Conservation (phyloP, 2,113 vertebrate genomes). For the Xyliphius kryptos region DNA sequence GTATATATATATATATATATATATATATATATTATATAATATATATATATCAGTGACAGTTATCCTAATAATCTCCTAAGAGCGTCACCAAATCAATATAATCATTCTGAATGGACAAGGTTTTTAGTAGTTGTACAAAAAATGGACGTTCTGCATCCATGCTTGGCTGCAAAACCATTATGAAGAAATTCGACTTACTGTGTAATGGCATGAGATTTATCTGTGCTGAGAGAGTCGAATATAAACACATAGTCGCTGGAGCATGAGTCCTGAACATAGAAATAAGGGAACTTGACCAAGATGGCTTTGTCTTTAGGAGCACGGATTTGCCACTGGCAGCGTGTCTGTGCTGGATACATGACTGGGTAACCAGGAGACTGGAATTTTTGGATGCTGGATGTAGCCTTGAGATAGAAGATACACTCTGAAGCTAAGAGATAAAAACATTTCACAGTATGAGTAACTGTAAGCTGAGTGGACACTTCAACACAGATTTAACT, state of each 20-base stretch:
- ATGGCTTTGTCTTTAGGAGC: constrained; percentile 43
- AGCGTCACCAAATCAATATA: too few species aligned
- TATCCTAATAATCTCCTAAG: too few species aligned
- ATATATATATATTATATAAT: too few species aligned
- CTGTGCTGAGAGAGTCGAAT: constrained; percentile 67
- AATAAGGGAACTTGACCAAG: constrained; percentile 53
- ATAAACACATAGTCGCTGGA: constrained; percentile 61
- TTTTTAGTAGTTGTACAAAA: too few species aligned
- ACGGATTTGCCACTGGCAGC: constrained; percentile 72
- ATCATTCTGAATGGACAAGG: too few species aligned
- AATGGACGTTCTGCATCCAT: too few species aligned
- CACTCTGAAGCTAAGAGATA: constrained; percentile 52
- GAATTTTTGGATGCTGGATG: constrained; percentile 16
- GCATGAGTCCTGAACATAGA: constrained; percentile 69
- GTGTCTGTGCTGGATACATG: constrained; percentile 45
- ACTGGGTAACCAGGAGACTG: constrained; percentile 55
- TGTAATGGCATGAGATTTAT: constrained; percentile 59
- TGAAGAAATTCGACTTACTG: constrained; percentile 62
- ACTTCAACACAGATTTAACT: too few species aligned
- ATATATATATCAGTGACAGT: too few species aligned
- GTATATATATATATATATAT: too few species aligned
- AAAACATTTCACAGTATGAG: too few species aligned
- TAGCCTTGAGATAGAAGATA: constrained; percentile 54
- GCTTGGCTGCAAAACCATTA: too few species aligned
- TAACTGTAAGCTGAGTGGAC: background rate